Conservation (phyloP, 1,140 invertebrate genomes). For the Drosophila mayri region DNA sequence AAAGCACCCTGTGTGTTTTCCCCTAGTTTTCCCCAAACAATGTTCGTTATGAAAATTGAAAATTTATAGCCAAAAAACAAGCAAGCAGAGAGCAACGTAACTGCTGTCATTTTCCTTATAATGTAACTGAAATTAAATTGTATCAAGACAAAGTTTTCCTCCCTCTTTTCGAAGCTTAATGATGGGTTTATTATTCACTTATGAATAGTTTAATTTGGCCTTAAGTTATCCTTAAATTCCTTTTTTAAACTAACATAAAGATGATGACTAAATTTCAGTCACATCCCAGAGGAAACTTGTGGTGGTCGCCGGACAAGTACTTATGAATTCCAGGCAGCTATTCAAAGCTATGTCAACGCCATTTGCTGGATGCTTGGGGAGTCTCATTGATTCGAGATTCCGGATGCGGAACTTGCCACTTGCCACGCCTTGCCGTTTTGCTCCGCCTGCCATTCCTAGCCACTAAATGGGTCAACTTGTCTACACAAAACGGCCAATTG, state of each 20-base stretch:
- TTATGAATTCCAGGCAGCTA: slow-evolving; percentile 30
- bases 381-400: slow-evolving; percentile 32
- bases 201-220: neutral
- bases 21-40: slow-evolving; percentile 35
- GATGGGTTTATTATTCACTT: neutral
- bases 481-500: slow-evolving; percentile 70
- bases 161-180: neutral
- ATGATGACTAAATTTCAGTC: neutral
- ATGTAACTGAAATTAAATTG: slow-evolving; percentile 65
- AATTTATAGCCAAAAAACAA: slow-evolving; percentile 38
- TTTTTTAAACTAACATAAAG: neutral
- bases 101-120: slow-evolving; percentile 17
- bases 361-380: slow-evolving; percentile 8
- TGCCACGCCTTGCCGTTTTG: slow-evolving; percentile 22
- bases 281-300: neutral
- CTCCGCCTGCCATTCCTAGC: neutral
- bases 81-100: slow-evolving; percentile 1
- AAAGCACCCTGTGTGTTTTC: slow-evolving; percentile 5
- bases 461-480: slow-evolving; percentile 76
- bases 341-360: slow-evolving; percentile 37
- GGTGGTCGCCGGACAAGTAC: neutral
- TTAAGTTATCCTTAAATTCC: neutral
- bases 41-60: slow-evolving; percentile 73
- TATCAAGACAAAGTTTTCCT: slow-evolving; percentile 51
- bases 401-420: slow-evolving; percentile 49